Conservation (phyloP, 2,888 invertebrate species). For the Sesia apiformis region DNA sequence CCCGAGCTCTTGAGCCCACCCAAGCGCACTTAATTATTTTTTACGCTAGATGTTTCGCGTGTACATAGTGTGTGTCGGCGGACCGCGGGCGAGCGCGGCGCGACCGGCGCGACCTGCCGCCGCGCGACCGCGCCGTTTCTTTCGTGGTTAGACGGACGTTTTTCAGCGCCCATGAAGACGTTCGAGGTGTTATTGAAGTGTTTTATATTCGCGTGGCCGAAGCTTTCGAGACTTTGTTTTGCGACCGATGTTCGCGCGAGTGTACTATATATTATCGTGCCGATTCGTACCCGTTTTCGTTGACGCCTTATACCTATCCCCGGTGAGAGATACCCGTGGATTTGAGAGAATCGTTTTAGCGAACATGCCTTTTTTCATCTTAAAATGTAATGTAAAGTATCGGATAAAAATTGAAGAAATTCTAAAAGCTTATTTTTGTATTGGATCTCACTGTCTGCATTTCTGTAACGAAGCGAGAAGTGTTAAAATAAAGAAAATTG, state of each 20-base stretch:
- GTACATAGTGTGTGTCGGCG: conserved; percentile 24
- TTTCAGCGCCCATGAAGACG: conserved; percentile 50
- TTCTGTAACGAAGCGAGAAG: conserved; percentile 43
- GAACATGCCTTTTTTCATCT: conserved; percentile 57
- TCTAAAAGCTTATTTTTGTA: conserved; percentile 74
- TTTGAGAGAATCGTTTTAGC: conserved; percentile 51
- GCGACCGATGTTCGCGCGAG: conserved; percentile 60
- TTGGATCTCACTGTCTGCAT: conserved; percentile 62
- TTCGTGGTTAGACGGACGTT: conserved; percentile 32
- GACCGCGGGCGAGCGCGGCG: conserved; percentile 38
- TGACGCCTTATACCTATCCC: conserved; percentile 43
- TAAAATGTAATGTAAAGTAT: conserved; percentile 64
- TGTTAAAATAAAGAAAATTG: conserved; percentile 34
- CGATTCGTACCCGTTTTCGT: conserved; percentile 37
- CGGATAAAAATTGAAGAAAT: conserved; percentile 65
- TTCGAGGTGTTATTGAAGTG: conserved; percentile 56
- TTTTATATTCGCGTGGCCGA: conserved; percentile 59
- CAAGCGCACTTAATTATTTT: conserved; percentile 62
- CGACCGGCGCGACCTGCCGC: conserved; percentile 19
- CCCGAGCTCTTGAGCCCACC: conserved; percentile 70
- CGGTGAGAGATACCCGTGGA: conserved; percentile 42
- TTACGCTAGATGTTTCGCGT: conserved; percentile 31
- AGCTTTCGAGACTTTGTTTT: conserved; percentile 66
- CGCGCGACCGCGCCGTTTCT: conserved; percentile 35
- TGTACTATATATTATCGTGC: conserved; percentile 39